Evolutionary conservation across 2,888 invertebrate species (phyloP), one percentile per base, ranked within the genome.

Genomic region (Cremastobaeus sp.): DNA sequence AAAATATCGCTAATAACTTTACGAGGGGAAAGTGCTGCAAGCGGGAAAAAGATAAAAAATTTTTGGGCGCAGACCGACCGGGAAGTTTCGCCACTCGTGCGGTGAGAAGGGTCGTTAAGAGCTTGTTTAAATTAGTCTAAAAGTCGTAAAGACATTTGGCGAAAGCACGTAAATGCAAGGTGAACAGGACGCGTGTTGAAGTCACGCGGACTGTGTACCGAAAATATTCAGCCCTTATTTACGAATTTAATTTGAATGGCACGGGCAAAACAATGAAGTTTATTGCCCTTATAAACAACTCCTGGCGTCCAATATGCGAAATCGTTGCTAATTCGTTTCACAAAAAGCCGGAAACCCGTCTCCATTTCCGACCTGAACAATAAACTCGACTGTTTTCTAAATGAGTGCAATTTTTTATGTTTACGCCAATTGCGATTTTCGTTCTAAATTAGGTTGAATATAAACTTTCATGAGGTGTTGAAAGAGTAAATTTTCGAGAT

Each of bases 81-180:
- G 35, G 14, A 32, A 60, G 59, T 59, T 74, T 64, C 34, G 52
- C 47, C 30, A 28, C 15, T 41, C 41, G 54, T 39, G 68, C 35
- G 47, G 55, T 28, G 50, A 43, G 30, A 30, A 43, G 41, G 47
- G 64, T 65, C 65, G 65, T 74, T 74, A 70, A 70, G 70, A 66
- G 74, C 45, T 62, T 66, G 74, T 66, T 74, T 65, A 66, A 70
- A 74, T 74, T 66, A 70, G 74, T 59, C 66, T 43, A 59, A 60
- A 47, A 54, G 59, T 59, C 74, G 65, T 41, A 65, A 59, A 65
- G 65, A 43, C 71, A 59, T 65, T 71, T 71, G 55, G 48, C 57
- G 50, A n/a, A 48, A 47, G 45, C 25, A 37, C 37, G 41, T 47
- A 50, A 34, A 28, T 25, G 50, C 18, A 28, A 48, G 52, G 45